Conservation (phyloP, 2,797 vertebrate species). For the Myotis vivesi region DNA sequence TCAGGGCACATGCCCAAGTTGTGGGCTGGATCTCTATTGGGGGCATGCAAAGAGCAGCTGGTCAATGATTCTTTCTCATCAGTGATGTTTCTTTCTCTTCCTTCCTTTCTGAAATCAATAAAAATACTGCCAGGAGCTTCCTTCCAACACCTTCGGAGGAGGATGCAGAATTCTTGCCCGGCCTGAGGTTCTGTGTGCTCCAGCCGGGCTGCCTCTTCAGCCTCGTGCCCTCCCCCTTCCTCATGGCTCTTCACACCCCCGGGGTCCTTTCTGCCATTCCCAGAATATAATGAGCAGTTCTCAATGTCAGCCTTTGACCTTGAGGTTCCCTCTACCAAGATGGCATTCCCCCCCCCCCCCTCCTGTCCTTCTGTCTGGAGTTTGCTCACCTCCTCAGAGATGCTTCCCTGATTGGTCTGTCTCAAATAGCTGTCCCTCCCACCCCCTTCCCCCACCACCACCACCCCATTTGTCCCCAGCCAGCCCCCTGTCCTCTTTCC, state of each 20-base stretch:
- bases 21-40: no score
- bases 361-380: neutral
- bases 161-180: neutral
- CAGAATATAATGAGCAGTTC: neutral
- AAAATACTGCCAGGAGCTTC: neutral
- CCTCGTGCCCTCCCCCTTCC: neutral
- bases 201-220: neutral
- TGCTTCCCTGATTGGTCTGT: neutral
- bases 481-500: neutral
- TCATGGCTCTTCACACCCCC: neutral
- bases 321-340: neutral
- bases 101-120: no score
- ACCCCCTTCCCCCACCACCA: fast-evolving
- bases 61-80: no score
- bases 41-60: no score
- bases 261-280: neutral
- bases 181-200: neutral
- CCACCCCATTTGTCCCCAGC: neutral
- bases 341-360: neutral
- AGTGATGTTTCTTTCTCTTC: no score
- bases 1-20: no score
- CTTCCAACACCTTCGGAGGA: neutral
- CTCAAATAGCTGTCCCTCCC: neutral
- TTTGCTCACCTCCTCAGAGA: neutral
- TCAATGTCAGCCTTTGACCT: neutral